Evolutionary conservation across 2,797 vertebrate genomes (phyloP), one percentile per base, ranked within the genome.

Genomic region (Sebastes matsubarae): DNA sequence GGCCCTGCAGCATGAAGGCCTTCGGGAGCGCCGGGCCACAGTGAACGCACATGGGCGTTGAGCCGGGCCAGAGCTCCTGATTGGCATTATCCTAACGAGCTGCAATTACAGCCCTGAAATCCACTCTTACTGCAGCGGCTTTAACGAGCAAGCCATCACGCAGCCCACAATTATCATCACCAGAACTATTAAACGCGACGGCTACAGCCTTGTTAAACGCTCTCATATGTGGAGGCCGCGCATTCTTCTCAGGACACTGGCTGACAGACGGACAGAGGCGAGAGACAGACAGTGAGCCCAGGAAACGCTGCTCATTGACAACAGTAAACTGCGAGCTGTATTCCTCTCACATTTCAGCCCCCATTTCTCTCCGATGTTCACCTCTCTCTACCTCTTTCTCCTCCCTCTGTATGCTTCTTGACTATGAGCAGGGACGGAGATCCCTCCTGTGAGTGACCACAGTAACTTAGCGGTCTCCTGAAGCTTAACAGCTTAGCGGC

Each of bases 131-230:
- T 92, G 91, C 92, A 88, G 89, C 32, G 82, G 82, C 84, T 93
- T 94, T 96, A 95, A 96, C 89, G 80, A 95, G 92, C 85, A 68
- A 91, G 88, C 92, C 93, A 91, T 95, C 93, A 87, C 89, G 60
- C 87, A 92, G 89, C 88, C 93, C 93, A 92, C 92, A 91, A 93
- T 95, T 93, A 95, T 92, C 90, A 93, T 95, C 93, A 94, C 86
- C 87, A 93, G 86, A 87, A 89, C 92, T 93, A 92, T 94, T 94
- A 94, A 94, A 94, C 87, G 87, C 81, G 58, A 93, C 85, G 85
- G 88, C 88, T 90, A 89, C 85, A 91, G 90, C 87, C 92, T 89
- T 77, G 92, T 92, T 93, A 94, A 95, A 93, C 4, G 82, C 86
- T 94, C 87, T 94, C 93, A 93, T 88, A 92, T 95, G 94, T 87